Evolutionary conservation across 1,140 invertebrate genomes (phyloP), one percentile per base, ranked within the genome.

Genomic region (Philopotamus ludificatus): DNA sequence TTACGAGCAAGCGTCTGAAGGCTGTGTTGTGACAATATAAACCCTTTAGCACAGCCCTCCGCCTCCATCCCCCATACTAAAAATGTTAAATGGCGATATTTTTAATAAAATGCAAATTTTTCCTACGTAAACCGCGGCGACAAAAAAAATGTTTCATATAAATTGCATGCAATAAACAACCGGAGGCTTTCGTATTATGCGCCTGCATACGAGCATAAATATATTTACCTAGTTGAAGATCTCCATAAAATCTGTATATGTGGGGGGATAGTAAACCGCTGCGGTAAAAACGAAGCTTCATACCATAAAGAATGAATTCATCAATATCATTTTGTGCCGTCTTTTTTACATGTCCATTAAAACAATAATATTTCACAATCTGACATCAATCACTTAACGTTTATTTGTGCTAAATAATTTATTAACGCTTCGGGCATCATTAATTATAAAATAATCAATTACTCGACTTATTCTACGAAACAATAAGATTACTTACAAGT

Each of bases 31-130:
- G 61, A 63, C 49, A 54, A 54, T 42, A 53, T 54, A 63, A 63
- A 63, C 45, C 51, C 49, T 54, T 63, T 63, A 53, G 61, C 34
- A 23, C 23, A 15, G 9, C 3, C 9, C 7, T 18, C 21, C 9
- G 28, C 44, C 42, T 47, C 44, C 28, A 34, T 16, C 22, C 8
- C 18, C 50, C 39, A 55, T 47, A 58, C 57, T 58, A 65, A 58
- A 64, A 60, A 57, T 47, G 51, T 57, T 23, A 65, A 65, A 57
- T 49, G 23, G 39, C 44, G 41, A 49, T 65, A 26, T 65, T 65
- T 65, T 65, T 65, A 65, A 65, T 65, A 65, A 65, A 65, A 65
- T 65, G 63, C 34, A 67, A 58, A 67, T 66, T 66, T 65, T 50
- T 39, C 16, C n/a, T 23, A 60, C 54, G 23, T 4, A 39, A 41